These are phyloP conservation scores for Vandiemenella viatica DNA, from an alignment of 2,888 invertebrate species.

Conservation along the genomic window DNA sequence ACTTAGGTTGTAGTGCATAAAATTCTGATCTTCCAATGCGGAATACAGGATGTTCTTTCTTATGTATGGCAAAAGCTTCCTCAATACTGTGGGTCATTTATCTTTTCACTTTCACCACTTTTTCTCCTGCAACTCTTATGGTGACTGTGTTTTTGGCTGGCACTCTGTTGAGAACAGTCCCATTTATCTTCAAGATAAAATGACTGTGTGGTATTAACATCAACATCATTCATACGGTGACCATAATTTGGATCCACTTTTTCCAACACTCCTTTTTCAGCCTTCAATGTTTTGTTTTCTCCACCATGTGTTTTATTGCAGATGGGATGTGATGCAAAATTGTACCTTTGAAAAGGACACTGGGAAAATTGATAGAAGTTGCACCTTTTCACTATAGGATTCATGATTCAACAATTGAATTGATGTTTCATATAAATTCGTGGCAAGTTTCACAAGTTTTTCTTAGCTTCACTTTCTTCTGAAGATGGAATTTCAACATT, in stretches of 20 bases:
- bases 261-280: conserved; percentile 2
- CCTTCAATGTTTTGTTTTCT: conserved; percentile 5
- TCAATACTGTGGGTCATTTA: conserved; percentile 10
- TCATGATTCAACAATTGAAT: neutral
- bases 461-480: neutral
- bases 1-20: too few relatives aligned
- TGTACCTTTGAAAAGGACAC: neutral
- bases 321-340: conserved; percentile 8
- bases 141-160: conserved; percentile 8
- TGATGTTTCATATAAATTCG: conserved; percentile 2
- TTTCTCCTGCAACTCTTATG: conserved; percentile 8
- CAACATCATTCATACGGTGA: too few relatives aligned
- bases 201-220: too few relatives aligned
- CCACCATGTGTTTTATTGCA: too few relatives aligned
- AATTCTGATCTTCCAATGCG: conserved; percentile 10
- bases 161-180: conserved; percentile 7
- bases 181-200: too few relatives aligned
- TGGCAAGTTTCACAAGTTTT: conserved; percentile 1
- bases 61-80: conserved; percentile 1
- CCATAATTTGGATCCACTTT: too few relatives aligned
- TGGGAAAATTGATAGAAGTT: neutral
- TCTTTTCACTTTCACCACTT: conserved; percentile 8
- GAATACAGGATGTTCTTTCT: conserved; percentile 5
- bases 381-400: neutral
- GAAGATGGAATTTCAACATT: neutral